Conservation (phyloP, 2,888 invertebrate species). For the Glaucopsyche alexis region DNA sequence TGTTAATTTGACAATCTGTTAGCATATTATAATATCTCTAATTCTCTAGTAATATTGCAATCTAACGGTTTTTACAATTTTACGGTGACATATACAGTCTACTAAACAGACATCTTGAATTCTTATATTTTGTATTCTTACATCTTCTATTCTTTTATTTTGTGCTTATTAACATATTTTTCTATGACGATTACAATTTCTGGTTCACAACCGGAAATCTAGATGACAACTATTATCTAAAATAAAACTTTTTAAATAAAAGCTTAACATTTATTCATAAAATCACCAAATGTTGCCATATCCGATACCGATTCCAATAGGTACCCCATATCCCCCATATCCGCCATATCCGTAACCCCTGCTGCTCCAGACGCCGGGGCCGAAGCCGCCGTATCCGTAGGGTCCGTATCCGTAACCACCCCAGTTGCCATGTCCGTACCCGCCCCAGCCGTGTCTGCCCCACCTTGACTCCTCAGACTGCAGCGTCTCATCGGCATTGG, state of each 20-base stretch:
- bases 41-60: too few relatives aligned
- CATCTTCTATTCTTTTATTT: too few relatives aligned
- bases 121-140: too few relatives aligned
- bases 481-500: background rate
- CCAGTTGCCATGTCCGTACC: constrained; percentile 1
- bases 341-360: constrained; percentile 29
- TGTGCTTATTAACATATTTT: too few relatives aligned
- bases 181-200: background rate
- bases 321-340: background rate
- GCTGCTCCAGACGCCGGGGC: constrained; percentile 30
- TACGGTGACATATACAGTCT: too few relatives aligned
- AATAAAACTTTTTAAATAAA: background rate
- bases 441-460: constrained; percentile 31
- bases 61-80: too few relatives aligned
- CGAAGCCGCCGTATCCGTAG: constrained; percentile 30
- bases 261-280: background rate
- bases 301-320: constrained; percentile 26
- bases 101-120: too few relatives aligned
- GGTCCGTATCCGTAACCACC: background rate
- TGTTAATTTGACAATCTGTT: too few relatives aligned
- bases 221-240: constrained; percentile 29
- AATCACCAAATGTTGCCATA: background rate
- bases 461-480: background rate
- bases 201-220: background rate
- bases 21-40: too few relatives aligned